phyloP scores from a whole-genome alignment of 2,797 vertebrate species.

The Cuniculus paca region DNA sequence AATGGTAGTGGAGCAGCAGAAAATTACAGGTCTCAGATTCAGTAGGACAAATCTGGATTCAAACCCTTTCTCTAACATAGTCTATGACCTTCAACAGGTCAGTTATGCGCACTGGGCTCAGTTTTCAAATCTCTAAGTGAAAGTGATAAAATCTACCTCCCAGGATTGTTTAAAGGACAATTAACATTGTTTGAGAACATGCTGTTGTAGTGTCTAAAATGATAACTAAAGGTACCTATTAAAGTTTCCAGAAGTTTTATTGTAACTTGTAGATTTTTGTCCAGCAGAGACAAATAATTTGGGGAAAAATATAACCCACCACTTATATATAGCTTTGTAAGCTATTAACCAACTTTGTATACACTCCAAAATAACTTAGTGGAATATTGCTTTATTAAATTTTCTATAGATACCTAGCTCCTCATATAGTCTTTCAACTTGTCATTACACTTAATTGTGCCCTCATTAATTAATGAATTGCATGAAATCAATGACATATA shows the following conservation, averaged over 20 bases:
- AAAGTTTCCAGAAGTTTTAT: neutral
- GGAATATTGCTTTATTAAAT: neutral
- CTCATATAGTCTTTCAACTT: neutral
- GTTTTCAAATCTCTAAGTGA: neutral
- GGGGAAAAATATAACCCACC: neutral
- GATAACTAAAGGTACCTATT: neutral
- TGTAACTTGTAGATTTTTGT: neutral
- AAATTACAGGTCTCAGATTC: neutral
- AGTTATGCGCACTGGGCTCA: neutral
- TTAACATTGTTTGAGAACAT: neutral
- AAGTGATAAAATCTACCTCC: neutral
- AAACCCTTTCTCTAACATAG: neutral
- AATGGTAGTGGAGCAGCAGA: neutral
- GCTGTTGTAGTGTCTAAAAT: neutral
- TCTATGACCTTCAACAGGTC: neutral
- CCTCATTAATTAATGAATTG: neutral
- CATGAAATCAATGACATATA: neutral
- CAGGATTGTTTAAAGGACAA: neutral
- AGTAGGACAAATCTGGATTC: neutral
- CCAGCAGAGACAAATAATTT: neutral
- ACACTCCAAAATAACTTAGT: neutral
- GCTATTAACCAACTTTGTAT: neutral
- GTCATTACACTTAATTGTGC: neutral
- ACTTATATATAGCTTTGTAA: neutral
- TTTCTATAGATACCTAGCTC: neutral